Evolutionary conservation across 2,113 vertebrate species (phyloP).

Genomic region (Scytalopus superciliaris): DNA sequence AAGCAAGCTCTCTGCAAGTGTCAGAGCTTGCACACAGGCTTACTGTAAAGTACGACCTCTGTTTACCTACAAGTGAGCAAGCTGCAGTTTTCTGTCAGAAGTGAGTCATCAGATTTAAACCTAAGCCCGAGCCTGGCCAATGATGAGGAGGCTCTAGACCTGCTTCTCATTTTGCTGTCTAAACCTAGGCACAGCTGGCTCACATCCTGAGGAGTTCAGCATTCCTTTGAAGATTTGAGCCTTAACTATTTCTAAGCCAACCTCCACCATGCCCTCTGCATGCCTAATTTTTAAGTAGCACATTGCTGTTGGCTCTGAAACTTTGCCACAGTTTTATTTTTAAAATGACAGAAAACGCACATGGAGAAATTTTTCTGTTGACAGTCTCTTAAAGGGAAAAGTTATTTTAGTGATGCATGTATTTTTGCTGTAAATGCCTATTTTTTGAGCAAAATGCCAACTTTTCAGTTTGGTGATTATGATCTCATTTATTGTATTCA

Average conservation of each 20-base stretch:
- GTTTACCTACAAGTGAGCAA: background rate
- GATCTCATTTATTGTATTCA: background rate
- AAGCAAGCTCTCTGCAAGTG: background rate
- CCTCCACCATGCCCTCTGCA: background rate
- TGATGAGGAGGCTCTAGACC: background rate
- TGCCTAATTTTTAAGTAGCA: background rate
- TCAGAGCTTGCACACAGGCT: background rate
- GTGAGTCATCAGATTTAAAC: background rate
- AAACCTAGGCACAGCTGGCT: background rate
- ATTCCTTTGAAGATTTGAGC: background rate
- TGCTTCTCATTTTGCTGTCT: background rate
- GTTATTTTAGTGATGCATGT: background rate
- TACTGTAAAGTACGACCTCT: background rate
- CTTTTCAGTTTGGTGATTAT: background rate
- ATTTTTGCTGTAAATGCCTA: background rate
- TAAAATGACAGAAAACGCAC: background rate
- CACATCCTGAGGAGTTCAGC: background rate
- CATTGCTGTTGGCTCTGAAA: background rate
- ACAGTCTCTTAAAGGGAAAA: background rate
- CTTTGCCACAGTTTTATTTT: background rate
- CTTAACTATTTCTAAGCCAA: constrained; percentile 8
- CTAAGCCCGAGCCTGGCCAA: background rate
- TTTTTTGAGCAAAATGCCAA: background rate
- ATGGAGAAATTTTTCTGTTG: background rate
- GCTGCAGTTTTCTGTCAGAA: background rate